Evolutionary conservation across 2,888 invertebrate species (phyloP).

Genomic region (Phengaris alcon): DNA sequence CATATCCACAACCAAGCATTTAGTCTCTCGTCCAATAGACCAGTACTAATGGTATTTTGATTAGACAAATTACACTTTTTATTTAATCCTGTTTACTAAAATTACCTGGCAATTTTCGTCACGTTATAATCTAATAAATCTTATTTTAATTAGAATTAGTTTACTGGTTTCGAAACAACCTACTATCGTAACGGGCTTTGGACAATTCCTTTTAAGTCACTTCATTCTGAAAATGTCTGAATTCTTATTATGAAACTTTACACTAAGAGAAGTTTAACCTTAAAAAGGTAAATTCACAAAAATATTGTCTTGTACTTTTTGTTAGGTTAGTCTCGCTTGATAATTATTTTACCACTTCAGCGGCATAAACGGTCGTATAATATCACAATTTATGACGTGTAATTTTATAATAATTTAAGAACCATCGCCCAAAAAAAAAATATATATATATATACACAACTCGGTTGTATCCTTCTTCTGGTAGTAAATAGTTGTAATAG

Average conservation of each 20-base stretch:
- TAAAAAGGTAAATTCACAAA: neutral
- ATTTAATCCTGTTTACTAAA: conserved; percentile 43
- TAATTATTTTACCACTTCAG: neutral
- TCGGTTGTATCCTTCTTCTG: neutral
- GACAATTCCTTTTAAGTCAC: neutral
- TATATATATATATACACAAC: neutral
- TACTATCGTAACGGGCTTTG: neutral
- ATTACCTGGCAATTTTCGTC: conserved; percentile 42
- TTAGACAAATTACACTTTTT: conserved; percentile 66
- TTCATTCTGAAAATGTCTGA: neutral
- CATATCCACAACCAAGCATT: neutral
- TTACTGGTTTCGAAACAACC: conserved; percentile 39
- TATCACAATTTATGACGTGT: neutral
- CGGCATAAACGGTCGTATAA: neutral
- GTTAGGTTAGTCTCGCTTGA: neutral
- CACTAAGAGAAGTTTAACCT: neutral
- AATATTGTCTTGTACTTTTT: neutral
- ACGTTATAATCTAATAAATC: conserved; percentile 53
- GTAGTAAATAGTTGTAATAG: no score
- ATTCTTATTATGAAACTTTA: no score
- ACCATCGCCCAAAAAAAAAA: neutral
- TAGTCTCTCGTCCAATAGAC: neutral
- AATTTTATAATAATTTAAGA: no score
- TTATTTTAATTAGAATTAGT: conserved; percentile 47
- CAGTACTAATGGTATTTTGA: conserved; percentile 70